Evolutionary conservation across 2,113 vertebrate genomes (phyloP).

Genomic region (Perca fluviatilis): DNA sequence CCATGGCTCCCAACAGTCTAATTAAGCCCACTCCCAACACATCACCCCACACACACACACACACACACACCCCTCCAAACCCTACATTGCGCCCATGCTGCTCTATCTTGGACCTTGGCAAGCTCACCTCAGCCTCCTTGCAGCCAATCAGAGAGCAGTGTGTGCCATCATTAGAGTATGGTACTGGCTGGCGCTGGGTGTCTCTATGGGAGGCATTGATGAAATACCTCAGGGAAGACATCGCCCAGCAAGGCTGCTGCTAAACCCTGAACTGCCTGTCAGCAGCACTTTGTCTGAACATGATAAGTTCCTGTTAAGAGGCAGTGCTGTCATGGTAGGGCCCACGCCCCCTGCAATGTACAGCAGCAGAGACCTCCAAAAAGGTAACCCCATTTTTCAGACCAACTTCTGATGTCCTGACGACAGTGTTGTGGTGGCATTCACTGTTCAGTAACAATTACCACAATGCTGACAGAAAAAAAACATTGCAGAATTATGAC

Average conservation of each 20-base stretch:
- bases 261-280: constrained; percentile 74
- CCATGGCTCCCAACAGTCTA: constrained; percentile 79
- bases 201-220: constrained; percentile 71
- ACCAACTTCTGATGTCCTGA: constrained; percentile 28
- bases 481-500: neutral
- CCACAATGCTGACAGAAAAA: constrained; percentile 24
- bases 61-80: constrained; percentile 33
- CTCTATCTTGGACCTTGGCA: constrained; percentile 65
- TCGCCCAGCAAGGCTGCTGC: constrained; percentile 68
- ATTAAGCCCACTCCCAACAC: constrained; percentile 74
- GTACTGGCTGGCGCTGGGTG: constrained; percentile 52
- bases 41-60: constrained; percentile 43
- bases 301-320: constrained; percentile 60
- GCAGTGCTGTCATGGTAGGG: constrained; percentile 16
- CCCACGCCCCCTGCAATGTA: constrained; percentile 33
- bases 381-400: constrained; percentile 45
- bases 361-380: constrained; percentile 30
- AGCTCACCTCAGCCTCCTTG: constrained; percentile 66
- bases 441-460: constrained; percentile 41
- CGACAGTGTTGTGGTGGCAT: constrained; percentile 2
- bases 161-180: constrained; percentile 47
- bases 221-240: constrained; percentile 65
- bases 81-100: constrained; percentile 51
- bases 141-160: constrained; percentile 65
- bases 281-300: constrained; percentile 71